Conservation (phyloP, 2,113 vertebrate species). For the Notiomystis cincta region DNA sequence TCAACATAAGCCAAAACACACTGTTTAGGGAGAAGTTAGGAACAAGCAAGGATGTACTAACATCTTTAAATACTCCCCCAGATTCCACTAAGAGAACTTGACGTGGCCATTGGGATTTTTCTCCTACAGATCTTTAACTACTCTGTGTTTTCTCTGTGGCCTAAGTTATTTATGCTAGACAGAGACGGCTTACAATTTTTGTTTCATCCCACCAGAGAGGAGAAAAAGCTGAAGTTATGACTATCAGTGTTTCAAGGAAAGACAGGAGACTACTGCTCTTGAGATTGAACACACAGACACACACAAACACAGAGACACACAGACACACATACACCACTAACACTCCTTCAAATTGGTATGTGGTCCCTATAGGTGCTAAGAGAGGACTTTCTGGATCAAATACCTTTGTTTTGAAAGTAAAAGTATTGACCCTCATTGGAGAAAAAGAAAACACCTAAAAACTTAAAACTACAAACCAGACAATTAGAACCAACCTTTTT, state of each 20-base stretch:
- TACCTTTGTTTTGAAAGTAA: neutral
- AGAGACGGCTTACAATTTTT: neutral
- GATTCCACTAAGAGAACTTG: neutral
- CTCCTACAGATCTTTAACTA: neutral
- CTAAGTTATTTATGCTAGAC: neutral
- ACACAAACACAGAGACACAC: fast-evolving
- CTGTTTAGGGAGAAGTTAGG: neutral
- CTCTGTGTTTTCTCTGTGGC: neutral
- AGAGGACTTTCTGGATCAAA: neutral
- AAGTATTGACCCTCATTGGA: neutral
- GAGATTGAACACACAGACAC: neutral
- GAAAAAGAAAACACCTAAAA: neutral
- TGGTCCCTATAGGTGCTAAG: neutral
- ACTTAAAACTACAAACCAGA: neutral
- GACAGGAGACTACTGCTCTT: neutral
- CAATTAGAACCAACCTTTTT: neutral
- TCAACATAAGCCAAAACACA: neutral
- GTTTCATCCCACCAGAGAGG: neutral
- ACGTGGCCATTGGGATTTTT: neutral
- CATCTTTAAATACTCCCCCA: neutral
- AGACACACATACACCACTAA: too few species aligned
- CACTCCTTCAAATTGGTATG: neutral
- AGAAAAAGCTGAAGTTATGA: neutral
- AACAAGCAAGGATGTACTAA: neutral
- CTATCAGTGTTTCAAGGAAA: neutral